These are phyloP conservation scores for Spisula subtruncata DNA, from an alignment of 2,888 invertebrate genomes.

Conservation along the genomic window DNA sequence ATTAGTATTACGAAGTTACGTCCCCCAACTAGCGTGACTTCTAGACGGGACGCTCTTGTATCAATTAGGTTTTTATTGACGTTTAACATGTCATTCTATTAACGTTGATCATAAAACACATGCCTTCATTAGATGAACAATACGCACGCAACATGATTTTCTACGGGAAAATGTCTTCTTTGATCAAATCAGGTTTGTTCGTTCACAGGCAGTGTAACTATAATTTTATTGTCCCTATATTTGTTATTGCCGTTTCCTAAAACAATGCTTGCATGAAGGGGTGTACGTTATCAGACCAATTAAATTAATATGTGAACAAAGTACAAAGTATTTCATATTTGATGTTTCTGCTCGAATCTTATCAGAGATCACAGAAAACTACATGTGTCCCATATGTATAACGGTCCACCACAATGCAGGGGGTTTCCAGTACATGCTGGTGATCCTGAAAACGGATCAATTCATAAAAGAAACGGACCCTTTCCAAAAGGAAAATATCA, in stretches of 20 bases:
- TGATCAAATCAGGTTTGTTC: not conserved
- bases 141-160: constrained; percentile 5
- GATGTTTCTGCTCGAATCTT: no score
- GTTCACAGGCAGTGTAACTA: not conserved
- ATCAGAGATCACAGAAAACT: no score
- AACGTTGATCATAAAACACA: not conserved
- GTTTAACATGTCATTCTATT: constrained; percentile 48
- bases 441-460: no score
- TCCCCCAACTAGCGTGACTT: not conserved
- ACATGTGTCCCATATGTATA: no score
- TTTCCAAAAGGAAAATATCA: no score
- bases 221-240: not conserved
- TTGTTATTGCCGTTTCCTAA: not conserved
- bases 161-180: not conserved
- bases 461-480: no score
- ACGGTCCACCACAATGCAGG: not conserved
- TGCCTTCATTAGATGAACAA: constrained; percentile 16
- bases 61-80: constrained; percentile 44
- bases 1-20: constrained; percentile 15
- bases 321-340: no score
- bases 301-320: no score
- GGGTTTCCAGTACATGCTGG: not conserved
- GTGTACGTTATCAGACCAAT: no score
- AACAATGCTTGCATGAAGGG: no score
- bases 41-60: constrained; percentile 29